Conservation (phyloP, 2,888 invertebrate species). For the Ectemnius cavifrons region DNA sequence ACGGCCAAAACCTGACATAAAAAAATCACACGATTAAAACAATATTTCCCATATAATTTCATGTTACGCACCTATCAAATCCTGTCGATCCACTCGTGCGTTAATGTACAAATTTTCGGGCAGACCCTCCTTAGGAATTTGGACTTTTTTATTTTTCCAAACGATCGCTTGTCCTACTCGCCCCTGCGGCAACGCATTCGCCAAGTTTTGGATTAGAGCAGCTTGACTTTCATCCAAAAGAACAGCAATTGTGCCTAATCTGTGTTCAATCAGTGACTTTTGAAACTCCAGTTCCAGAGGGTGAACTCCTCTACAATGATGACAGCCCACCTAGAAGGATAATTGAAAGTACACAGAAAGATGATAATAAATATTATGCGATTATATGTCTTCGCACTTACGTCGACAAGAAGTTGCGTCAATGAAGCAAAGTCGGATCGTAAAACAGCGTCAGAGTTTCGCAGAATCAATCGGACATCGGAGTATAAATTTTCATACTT, state of each 20-base stretch:
- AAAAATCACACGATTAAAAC: conserved; percentile 2
- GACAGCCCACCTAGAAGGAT: conserved; percentile 70
- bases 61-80: conserved; percentile 69
- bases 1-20: conserved; percentile 68
- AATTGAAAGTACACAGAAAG: neutral
- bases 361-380: neutral
- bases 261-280: conserved; percentile 69
- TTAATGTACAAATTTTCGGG: conserved; percentile 70
- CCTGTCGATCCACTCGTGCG: conserved; percentile 69
- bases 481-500: conserved; percentile 68
- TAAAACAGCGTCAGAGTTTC: conserved; percentile 70
- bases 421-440: conserved; percentile 69
- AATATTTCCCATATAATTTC: conserved; percentile 27
- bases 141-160: conserved; percentile 66
- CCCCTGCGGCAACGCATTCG: conserved; percentile 66
- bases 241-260: conserved; percentile 66
- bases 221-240: conserved; percentile 67
- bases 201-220: conserved; percentile 63
- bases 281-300: conserved; percentile 68
- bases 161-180: conserved; percentile 71
- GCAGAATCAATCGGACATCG: conserved; percentile 69
- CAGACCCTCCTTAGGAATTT: conserved; percentile 35
- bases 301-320: conserved; percentile 72
- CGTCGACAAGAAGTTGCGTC: conserved; percentile 69
- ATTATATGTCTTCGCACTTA: conserved; percentile 46